Evolutionary conservation across 2,113 vertebrate species (phyloP).

Genomic region (Pangasianodon hypophthalmus): DNA sequence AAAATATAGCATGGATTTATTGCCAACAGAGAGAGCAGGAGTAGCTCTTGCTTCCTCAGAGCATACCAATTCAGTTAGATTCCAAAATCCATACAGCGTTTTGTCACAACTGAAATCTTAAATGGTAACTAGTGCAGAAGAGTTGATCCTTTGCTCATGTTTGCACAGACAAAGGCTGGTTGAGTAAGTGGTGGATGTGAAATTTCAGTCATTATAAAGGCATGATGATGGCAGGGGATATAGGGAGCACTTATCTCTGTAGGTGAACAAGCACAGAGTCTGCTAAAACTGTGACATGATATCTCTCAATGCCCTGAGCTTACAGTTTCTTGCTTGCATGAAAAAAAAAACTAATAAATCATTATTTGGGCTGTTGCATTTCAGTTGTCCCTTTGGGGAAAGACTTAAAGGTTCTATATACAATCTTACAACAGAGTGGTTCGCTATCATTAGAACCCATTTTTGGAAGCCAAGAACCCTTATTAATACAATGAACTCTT

Average conservation of each 20-base stretch:
- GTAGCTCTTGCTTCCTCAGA: background rate
- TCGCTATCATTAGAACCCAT: background rate
- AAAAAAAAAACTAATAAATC: background rate
- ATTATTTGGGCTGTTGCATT: background rate
- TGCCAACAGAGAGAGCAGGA: background rate
- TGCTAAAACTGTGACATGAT: background rate
- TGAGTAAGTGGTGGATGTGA: background rate
- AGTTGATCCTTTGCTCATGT: background rate
- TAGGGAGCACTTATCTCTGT: background rate
- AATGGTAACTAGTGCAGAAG: slow-evolving; percentile 17
- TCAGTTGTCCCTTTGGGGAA: background rate
- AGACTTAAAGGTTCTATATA: background rate
- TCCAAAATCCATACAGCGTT: background rate
- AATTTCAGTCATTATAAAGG: background rate
- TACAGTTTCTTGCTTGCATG: background rate
- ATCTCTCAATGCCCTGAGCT: background rate
- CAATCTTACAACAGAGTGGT: background rate
- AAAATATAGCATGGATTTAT: background rate
- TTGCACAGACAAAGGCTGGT: background rate
- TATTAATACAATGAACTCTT: no score
- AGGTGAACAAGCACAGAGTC: background rate
- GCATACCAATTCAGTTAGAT: background rate
- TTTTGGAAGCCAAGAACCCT: no score
- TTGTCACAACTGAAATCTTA: background rate
- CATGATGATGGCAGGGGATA: background rate